phyloP scores from a whole-genome alignment of 2,797 vertebrate genomes.

The Lutjanus argentimaculatus region DNA sequence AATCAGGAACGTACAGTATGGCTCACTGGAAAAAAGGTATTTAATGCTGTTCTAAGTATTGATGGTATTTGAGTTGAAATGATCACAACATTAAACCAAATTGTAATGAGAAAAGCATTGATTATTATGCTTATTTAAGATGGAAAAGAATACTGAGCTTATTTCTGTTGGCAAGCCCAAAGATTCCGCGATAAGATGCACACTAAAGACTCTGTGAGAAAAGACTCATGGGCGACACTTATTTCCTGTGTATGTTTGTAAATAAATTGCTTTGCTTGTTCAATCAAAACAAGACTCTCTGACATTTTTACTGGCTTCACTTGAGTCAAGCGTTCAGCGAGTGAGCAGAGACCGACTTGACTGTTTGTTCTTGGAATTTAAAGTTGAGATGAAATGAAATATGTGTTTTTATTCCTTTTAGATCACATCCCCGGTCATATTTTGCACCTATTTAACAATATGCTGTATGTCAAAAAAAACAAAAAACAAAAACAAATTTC shows the following conservation, averaged over 20 bases:
- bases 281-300: slow-evolving; percentile 70
- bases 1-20: slow-evolving; percentile 22
- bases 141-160: slow-evolving; percentile 30
- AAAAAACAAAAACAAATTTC: no score
- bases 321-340: background rate
- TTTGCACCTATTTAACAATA: no score
- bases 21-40: slow-evolving; percentile 29
- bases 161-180: slow-evolving; percentile 75
- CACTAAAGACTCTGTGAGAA: slow-evolving; percentile 67
- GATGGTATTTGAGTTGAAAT: slow-evolving; percentile 38
- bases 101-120: slow-evolving; percentile 33
- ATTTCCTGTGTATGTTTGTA: slow-evolving; percentile 78
- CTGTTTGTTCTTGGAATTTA: background rate
- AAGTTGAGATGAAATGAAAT: no score
- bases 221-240: slow-evolving; percentile 59
- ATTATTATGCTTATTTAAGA: slow-evolving; percentile 44
- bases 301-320: slow-evolving; percentile 13
- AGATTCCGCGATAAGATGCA: slow-evolving; percentile 70
- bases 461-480: no score
- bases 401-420: no score
- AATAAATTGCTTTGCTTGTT: slow-evolving; percentile 87
- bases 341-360: background rate
- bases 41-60: slow-evolving; percentile 57
- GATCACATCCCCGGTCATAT: no score
- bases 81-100: slow-evolving; percentile 43